phyloP scores from a whole-genome alignment of 1,140 invertebrate genomes.

The Magallana ariakensis region DNA sequence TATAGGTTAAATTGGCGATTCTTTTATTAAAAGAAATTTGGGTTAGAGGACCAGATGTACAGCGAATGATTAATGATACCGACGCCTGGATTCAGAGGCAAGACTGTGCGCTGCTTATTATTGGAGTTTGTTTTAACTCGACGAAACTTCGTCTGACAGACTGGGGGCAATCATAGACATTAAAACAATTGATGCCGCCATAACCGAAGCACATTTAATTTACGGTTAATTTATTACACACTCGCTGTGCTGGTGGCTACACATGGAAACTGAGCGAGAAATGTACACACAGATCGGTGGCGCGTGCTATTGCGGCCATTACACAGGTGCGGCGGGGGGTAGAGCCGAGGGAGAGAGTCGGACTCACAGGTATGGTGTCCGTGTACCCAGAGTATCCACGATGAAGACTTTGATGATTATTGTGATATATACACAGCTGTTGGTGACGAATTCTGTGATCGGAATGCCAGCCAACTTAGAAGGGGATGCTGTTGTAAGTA shows the following conservation, averaged over 20 bases:
- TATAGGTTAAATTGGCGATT: conserved; percentile 19
- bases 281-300: conserved; percentile 8
- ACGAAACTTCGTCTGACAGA: not conserved
- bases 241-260: not conserved
- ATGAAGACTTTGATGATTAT: not conserved
- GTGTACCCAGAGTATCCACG: not conserved
- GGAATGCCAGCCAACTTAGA: conserved; percentile 5
- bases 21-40: conserved; percentile 22
- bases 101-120: conserved; percentile 14
- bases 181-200: conserved; percentile 15
- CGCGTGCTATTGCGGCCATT: not conserved
- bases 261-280: conserved; percentile 19
- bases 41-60: conserved; percentile 17
- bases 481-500: not conserved
- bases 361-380: not conserved
- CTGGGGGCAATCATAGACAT: not conserved
- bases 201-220: not conserved
- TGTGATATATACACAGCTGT: conserved; percentile 11
- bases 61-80: conserved; percentile 2
- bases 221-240: conserved; percentile 29
- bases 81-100: conserved; percentile 4
- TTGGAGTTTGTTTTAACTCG: not conserved
- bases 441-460: not conserved
- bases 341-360: not conserved
- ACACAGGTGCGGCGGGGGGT: conserved; percentile 5